These are phyloP conservation scores for Tinea trinotella DNA, from an alignment of 2,888 invertebrate species.

Conservation along the genomic window DNA sequence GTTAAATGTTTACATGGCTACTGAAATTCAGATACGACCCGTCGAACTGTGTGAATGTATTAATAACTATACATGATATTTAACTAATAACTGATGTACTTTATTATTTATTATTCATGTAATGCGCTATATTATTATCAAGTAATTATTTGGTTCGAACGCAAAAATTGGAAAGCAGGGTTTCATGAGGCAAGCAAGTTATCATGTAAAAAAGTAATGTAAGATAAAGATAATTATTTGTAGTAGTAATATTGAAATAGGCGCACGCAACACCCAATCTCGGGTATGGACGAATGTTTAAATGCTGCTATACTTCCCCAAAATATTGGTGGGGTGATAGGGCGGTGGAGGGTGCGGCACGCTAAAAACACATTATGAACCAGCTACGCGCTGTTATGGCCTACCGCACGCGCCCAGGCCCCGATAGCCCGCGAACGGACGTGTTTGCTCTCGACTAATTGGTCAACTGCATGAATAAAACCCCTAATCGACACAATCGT, in stretches of 20 bases:
- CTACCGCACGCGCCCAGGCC: conserved; percentile 57
- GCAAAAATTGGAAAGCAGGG: conserved; percentile 24
- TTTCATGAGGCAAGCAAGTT: conserved; percentile 50
- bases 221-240: conserved; percentile 60
- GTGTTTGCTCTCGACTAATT: conserved; percentile 63
- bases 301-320: conserved; percentile 51
- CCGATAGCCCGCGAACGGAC: conserved; percentile 58
- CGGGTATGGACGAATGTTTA: conserved; percentile 50
- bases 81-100: too few relatives aligned
- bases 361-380: conserved; percentile 64
- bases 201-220: conserved; percentile 52
- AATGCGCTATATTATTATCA: too few relatives aligned
- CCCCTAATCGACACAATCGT: conserved; percentile 40
- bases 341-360: conserved; percentile 56
- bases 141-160: too few relatives aligned
- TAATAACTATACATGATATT: too few relatives aligned
- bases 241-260: conserved; percentile 51
- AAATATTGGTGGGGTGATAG: conserved; percentile 58
- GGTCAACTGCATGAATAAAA: conserved; percentile 59
- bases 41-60: too few relatives aligned
- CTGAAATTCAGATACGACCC: not conserved
- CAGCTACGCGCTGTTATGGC: conserved; percentile 61
- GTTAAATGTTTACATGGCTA: conserved; percentile 4
- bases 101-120: too few relatives aligned
- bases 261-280: conserved; percentile 58